These are phyloP conservation scores for Anolis sagrei DNA, from an alignment of 2,113 vertebrate species.

Conservation along the genomic window DNA sequence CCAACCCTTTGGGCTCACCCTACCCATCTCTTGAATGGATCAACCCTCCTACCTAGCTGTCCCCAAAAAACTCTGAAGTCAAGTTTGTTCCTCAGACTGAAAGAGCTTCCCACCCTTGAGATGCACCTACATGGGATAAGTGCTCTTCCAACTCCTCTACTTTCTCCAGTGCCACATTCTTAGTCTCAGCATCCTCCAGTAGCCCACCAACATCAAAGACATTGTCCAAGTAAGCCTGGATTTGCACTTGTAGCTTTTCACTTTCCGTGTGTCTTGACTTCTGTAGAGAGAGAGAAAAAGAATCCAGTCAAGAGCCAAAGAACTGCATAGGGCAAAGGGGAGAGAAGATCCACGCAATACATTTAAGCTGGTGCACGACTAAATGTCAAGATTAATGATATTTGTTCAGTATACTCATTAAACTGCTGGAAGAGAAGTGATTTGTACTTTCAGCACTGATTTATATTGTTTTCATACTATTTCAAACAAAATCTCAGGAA, in stretches of 20 bases:
- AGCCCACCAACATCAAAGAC: conserved; percentile 97
- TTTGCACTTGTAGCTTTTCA: conserved; percentile 96
- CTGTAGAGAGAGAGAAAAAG: conserved; percentile 68
- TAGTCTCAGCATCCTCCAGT: conserved; percentile 95
- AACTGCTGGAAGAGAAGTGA: neutral
- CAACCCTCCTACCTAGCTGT: neutral
- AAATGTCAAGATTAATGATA: neutral
- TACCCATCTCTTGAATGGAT: too few relatives aligned
- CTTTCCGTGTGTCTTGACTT: conserved; percentile 96
- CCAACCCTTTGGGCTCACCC: too few relatives aligned
- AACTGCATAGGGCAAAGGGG: neutral
- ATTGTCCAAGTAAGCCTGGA: conserved; percentile 97
- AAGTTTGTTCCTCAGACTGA: neutral
- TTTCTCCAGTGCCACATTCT: conserved; percentile 97
- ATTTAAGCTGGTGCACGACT: neutral
- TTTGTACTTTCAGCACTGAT: neutral
- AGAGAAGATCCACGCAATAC: neutral
- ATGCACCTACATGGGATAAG: conserved; percentile 88
- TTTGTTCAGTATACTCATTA: neutral
- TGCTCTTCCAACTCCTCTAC: conserved; percentile 98
- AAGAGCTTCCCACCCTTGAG: neutral
- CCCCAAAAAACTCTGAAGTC: neutral
- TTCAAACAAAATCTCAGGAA: neutral
- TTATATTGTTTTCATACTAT: neutral
- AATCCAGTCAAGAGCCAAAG: neutral